Base-by-base conservation (phyloP, 2,888 invertebrate species). In the Ochlodes sylvanus region DNA sequence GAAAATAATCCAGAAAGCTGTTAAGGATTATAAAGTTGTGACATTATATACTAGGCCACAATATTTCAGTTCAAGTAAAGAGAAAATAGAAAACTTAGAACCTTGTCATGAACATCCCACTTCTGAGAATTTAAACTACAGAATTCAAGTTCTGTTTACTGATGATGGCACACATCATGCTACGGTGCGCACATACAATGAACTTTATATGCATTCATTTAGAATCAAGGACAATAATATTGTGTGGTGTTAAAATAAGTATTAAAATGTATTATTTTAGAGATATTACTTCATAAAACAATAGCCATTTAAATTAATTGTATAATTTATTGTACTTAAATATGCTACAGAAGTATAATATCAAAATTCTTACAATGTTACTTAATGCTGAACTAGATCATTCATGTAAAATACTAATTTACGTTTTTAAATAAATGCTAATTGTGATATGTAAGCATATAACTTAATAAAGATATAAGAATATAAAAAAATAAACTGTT, bases 11-110 rank as follows among this genome's bases (percentile, higher is more conserved):
- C 91, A 91, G 79, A 90, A 86, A 76, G 83, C 89, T 63, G 87
- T 89, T 21, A 89, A 88, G 77, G 90, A 92, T 73, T 93, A 92
- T 73, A 94, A 94, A 81, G 80, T 94, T 57, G 81, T 85, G 56
- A 83, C 94, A 63, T 74, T 95, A 42, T 95, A 94, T 75, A 94
- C 94, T 63, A 92, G 89, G 81, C 94, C 94, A 55, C 85, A 82
- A 75, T 90, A 94, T 80, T 94, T 94, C 77, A 83, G 82, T 76
- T 90, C 93, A 52, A 89, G 71, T 72, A 92, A 87, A 77, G 86
- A 86, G 66, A 41, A 70, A 12, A 75, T 79, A 67, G 80, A 83
- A 74, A 77, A 77, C 65, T 66, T 82, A 60, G 85, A 85, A 71
- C 69, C 74, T 66, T 82, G 83, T 69, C 72, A 73, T 71, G 75